These are phyloP conservation scores for Drosophila austrosaltans DNA, from an alignment of 2,888 invertebrate species.

Conservation along the genomic window DNA sequence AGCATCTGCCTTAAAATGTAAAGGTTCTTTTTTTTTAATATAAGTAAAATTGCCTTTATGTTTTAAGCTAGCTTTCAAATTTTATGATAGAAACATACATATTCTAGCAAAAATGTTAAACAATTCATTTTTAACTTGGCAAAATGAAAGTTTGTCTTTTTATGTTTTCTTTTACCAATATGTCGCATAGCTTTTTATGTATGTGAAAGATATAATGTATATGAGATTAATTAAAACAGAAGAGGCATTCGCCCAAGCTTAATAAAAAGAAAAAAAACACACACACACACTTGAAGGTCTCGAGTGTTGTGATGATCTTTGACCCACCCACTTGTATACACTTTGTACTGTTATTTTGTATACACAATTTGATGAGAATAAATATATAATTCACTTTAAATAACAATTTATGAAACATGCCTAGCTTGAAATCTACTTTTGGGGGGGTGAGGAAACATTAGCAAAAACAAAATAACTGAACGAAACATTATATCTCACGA, in stretches of 20 bases:
- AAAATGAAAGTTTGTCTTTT: no score
- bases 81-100: no score
- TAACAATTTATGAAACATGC: not conserved
- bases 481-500: constrained; percentile 74
- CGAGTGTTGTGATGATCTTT: constrained; percentile 6
- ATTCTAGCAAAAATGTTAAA: no score
- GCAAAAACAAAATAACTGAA: constrained; percentile 39
- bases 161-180: not conserved
- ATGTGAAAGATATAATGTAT: constrained; percentile 38
- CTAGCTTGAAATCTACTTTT: not conserved
- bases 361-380: not conserved
- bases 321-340: constrained; percentile 2
- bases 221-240: constrained; percentile 63
- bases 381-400: not conserved
- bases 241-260: constrained; percentile 55
- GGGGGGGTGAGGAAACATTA: not conserved
- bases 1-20: not conserved
- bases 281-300: constrained; percentile 13
- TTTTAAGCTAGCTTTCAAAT: no score
- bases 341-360: not conserved
- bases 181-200: constrained; percentile 14
- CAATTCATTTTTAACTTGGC: no score
- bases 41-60: no score
- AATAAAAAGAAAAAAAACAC: constrained; percentile 17
- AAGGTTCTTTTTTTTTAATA: no score